These are phyloP conservation scores for Pagrus major DNA, from an alignment of 2,113 vertebrate genomes.

Conservation along the genomic window DNA sequence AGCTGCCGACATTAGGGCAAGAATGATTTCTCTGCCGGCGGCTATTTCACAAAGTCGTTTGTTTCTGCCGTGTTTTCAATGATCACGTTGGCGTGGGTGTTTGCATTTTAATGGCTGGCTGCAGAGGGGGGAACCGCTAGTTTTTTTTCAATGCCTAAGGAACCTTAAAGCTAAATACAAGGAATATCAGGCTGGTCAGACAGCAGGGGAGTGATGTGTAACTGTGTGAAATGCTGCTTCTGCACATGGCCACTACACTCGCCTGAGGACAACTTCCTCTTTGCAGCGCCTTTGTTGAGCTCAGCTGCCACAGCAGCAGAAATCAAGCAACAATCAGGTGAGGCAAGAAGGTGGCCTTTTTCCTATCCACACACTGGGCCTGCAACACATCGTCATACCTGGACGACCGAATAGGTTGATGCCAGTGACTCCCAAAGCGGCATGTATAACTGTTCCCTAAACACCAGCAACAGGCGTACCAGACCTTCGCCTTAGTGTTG, in stretches of 20 bases:
- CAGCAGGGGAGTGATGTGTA: neutral
- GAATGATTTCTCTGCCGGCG: conserved; percentile 63
- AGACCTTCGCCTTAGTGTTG: no score
- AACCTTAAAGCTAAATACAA: conserved; percentile 11
- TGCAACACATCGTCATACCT: no score
- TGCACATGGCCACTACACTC: neutral
- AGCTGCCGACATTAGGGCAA: conserved; percentile 60
- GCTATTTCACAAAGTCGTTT: conserved; percentile 68
- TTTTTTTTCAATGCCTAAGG: conserved; percentile 20
- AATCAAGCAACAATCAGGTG: neutral
- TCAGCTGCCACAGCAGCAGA: conserved; percentile 12
- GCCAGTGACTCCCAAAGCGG: no score
- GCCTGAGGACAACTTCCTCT: conserved; percentile 5
- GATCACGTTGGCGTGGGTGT: conserved; percentile 60
- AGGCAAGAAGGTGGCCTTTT: neutral
- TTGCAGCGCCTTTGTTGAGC: neutral
- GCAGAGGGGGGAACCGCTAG: neutral
- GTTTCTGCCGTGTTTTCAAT: conserved; percentile 69
- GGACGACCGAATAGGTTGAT: no score
- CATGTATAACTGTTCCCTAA: no score
- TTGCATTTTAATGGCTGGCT: conserved; percentile 68
- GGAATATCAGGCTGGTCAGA: conserved; percentile 7
- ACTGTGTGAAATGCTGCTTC: conserved; percentile 3
- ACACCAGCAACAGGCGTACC: no score
- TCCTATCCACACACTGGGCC: neutral